phyloP scores from a whole-genome alignment of 2,113 vertebrate species.

The Nicator chloris region DNA sequence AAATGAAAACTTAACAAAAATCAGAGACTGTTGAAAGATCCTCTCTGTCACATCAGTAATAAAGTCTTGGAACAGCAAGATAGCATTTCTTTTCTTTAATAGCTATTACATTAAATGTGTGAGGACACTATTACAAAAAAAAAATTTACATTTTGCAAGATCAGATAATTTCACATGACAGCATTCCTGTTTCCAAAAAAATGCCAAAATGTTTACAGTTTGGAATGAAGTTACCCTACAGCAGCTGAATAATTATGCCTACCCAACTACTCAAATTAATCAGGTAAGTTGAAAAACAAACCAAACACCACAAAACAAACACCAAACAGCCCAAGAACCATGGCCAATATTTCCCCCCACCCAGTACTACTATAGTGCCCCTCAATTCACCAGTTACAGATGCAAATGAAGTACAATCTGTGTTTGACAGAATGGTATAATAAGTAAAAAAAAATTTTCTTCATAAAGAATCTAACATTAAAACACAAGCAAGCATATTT shows the following conservation, averaged over 20 bases:
- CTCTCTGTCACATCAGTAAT: not conserved
- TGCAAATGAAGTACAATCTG: not conserved
- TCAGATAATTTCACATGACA: not conserved
- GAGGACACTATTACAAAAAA: not conserved
- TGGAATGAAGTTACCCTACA: not conserved
- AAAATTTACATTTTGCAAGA: not conserved
- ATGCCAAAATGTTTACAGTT: not conserved
- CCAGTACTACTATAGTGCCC: not conserved
- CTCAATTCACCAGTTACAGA: not conserved
- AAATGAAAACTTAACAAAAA: not conserved
- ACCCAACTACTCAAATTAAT: not conserved
- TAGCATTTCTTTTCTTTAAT: not conserved
- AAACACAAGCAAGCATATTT: not conserved
- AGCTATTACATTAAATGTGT: not conserved
- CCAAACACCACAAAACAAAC: not conserved
- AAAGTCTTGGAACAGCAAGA: not conserved
- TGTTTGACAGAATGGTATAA: not conserved
- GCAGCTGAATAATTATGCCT: not conserved
- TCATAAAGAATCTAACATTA: not conserved
- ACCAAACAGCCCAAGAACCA: not conserved
- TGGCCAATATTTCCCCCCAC: accelerated
- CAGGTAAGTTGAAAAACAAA: not conserved
- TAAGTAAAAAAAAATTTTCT: not conserved
- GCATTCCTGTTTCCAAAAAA: not conserved
- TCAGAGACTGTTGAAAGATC: not conserved